Evolutionary conservation across 2,888 invertebrate genomes (phyloP), one percentile per base, ranked within the genome.

Genomic region (Baccha elongata): DNA sequence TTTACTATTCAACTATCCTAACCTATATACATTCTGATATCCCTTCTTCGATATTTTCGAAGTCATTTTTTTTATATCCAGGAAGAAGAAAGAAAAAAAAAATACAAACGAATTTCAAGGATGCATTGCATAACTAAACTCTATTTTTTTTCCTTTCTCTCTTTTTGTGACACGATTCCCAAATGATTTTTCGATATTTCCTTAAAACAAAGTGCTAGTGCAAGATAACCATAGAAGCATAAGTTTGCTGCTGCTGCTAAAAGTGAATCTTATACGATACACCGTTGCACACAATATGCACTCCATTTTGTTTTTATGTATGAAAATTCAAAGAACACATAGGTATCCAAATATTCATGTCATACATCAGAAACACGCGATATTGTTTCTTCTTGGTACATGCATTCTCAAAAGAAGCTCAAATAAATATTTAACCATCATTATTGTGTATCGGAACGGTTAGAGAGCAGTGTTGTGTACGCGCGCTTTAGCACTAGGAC

Each of bases 401-500:
- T 76, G 67, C 67, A 62, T 68, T 83, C 72, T 40, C 60, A 68
- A 73, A 73, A 75, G 72, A 46, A 83, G 50, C 72, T 68, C 78
- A 53, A 78, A 83, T 78, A 83, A 83, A 83, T 72, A 83, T 83
- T 83, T 83, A 83, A 78, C 73, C 46, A 83, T 67, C 46, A 76
- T 67, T 75, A 76, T 55, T 75, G 37, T 64, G 68, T 42, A 76
- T 65, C 65, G 53, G 42, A 64, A 58, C 6, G 55, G 53, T 50
- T 53, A 37, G 26, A 19, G 29, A n/a, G 29, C 29, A 42, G 26
- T 48, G 53, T 29, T 32, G 15, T 37, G 46, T 35, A 15, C 8
- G 13, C 5, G 13, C 44, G 40, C 6, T 26, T 55, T 23, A 7
- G 11, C n/a, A 53, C n/a, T n/a, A 37, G 3, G 7, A 21, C n/a